Evolutionary conservation across 1,140 invertebrate species (phyloP).

Genomic region (Bilobella aurantiaca): DNA sequence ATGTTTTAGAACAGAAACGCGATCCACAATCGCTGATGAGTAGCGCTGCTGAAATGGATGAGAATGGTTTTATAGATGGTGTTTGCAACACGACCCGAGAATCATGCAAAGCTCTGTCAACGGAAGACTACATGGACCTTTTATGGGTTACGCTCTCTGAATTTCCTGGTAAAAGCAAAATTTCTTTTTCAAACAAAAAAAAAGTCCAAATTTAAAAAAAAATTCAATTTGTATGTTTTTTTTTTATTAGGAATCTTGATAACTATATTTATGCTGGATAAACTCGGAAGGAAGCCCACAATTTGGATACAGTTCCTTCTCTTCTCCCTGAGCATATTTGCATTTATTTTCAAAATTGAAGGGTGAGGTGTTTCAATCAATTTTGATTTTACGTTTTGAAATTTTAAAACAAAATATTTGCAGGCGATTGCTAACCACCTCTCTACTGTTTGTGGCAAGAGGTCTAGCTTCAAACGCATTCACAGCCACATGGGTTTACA

Average conservation of each 20-base stretch:
- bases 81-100: slow-evolving; percentile 39
- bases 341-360: slow-evolving; percentile 62
- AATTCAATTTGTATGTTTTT: not conserved
- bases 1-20: too few relatives aligned
- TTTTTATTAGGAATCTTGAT: slow-evolving; percentile 65
- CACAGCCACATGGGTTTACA: slow-evolving; percentile 90
- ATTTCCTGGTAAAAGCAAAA: slow-evolving; percentile 72
- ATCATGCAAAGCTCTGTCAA: slow-evolving; percentile 48
- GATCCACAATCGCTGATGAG: too few relatives aligned
- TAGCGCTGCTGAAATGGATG: too few relatives aligned
- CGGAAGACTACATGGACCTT: slow-evolving; percentile 84
- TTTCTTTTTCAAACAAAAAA: not conserved
- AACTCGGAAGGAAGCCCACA: slow-evolving; percentile 78
- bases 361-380: slow-evolving; percentile 54
- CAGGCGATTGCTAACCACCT: slow-evolving; percentile 66
- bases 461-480: slow-evolving; percentile 88
- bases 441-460: slow-evolving; percentile 76
- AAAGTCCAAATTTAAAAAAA: too few relatives aligned
- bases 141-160: slow-evolving; percentile 90
- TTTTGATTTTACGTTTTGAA: not conserved
- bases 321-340: slow-evolving; percentile 68
- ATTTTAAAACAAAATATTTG: slow-evolving; percentile 25
- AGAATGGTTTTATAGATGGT: not conserved
- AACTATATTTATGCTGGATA: slow-evolving; percentile 83
- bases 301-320: slow-evolving; percentile 85